Evolutionary conservation across 2,113 vertebrate species (phyloP).

Genomic region (Bungarus multicinctus): DNA sequence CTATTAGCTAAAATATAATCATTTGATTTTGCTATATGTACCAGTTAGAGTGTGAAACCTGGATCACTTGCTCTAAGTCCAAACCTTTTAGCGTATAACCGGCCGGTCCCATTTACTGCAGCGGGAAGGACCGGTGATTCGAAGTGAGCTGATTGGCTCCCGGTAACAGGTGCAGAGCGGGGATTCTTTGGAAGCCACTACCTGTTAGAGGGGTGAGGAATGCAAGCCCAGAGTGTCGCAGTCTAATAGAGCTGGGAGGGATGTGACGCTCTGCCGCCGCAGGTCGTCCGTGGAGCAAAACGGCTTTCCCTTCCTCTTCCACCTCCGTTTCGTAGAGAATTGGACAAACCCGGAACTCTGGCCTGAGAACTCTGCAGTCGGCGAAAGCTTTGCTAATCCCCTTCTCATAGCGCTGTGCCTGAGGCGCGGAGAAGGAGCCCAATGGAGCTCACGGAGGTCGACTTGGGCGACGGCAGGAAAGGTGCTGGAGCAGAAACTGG

Average conservation of each 20-base stretch:
- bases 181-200: neutral
- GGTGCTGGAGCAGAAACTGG: neutral
- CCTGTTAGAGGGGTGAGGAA: neutral
- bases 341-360: slow-evolving; percentile 41
- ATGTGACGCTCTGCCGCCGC: neutral
- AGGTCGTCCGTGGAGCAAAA: neutral
- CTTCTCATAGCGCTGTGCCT: neutral
- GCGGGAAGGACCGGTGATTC: neutral
- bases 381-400: neutral
- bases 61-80: neutral
- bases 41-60: neutral
- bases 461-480: neutral
- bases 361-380: slow-evolving; percentile 29
- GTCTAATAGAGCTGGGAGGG: fast-evolving
- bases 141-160: neutral
- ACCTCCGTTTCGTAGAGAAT: neutral
- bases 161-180: neutral
- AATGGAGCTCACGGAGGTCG: slow-evolving; percentile 19
- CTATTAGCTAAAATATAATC: neutral
- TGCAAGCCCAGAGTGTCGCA: neutral
- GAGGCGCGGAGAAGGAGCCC: neutral
- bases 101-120: neutral
- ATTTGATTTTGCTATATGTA: neutral
- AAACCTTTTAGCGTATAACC: neutral
- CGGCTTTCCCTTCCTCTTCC: neutral